Evolutionary conservation across 2,888 invertebrate species (phyloP), one percentile per base, ranked within the genome.

Genomic region (Exephanes ischioxanthus): DNA sequence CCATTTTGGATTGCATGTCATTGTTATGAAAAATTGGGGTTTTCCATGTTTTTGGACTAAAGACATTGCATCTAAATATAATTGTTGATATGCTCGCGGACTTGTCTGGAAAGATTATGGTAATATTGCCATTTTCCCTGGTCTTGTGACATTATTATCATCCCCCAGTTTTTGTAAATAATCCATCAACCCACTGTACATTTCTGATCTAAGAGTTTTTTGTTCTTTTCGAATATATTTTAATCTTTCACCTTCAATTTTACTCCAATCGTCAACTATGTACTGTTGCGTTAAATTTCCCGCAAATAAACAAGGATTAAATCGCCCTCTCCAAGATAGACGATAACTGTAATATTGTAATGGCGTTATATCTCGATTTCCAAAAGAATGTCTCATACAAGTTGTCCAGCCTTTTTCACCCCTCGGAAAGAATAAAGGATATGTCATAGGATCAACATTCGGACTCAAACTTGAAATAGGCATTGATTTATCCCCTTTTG

Each of bases 31-130:
- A 11, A 93, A 87, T 83, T 93, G 91, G 26, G 94, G 94, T 80
- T 91, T 91, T n/a, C 94, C 94, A 91, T 86, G 92, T 73, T 92
- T 91, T 26, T 90, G 68, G 3, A 94, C 94, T 75, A 93, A 91
- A 14, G 93, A 87, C 94, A 94, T 94, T 0, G 93, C 92, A 89
- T 94, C 94, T 81, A 94, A 92, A 86, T 90, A 93, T 41, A 90
- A 89, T 90, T 94, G 91, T 37, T 90, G 87, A 90, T 92, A 90
- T 30, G 88, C 85, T 30, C 93, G 84, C 16, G 92, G 92, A 58
- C 90, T 83, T 3, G 92, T 91, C 16, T 76, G 68, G 87, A 92
- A 94, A 19, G 92, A 87, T 22, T 91, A 91, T 53, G 93, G 92
- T 66, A 93, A 87, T 72, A 92, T 91, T 33, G 92, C 86, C 70